These are phyloP conservation scores for Gymnodraco acuticeps DNA, from an alignment of 2,797 vertebrate genomes.

Conservation along the genomic window DNA sequence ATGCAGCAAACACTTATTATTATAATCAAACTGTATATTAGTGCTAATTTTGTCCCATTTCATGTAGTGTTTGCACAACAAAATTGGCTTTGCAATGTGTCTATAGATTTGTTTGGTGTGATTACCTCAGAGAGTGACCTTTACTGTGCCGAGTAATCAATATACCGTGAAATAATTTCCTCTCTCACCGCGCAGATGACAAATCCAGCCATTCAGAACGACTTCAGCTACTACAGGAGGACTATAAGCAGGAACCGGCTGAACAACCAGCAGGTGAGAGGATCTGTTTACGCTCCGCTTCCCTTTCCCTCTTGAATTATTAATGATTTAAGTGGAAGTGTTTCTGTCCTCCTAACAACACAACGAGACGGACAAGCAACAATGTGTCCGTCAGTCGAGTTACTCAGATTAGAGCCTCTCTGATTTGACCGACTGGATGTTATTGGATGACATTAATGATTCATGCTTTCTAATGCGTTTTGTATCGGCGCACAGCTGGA, in stretches of 20 bases:
- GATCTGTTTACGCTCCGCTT: conserved; percentile 1
- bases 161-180: background rate
- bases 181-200: conserved; percentile 86
- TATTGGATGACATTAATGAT: background rate
- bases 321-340: conserved; percentile 25
- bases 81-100: too few relatives aligned
- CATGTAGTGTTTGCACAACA: too few relatives aligned
- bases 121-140: conserved; percentile 23
- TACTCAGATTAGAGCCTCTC: conserved; percentile 5
- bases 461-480: background rate
- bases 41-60: too few relatives aligned
- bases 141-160: conserved; percentile 22
- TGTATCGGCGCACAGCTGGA: conserved; percentile 82
- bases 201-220: conserved; percentile 95
- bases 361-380: conserved; percentile 19
- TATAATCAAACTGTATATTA: too few relatives aligned
- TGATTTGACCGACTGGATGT: background rate
- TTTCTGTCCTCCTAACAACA: conserved; percentile 19
- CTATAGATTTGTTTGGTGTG: background rate
- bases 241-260: conserved; percentile 93
- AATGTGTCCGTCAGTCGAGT: conserved; percentile 4
- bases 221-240: conserved; percentile 95
- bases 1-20: too few relatives aligned
- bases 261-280: conserved; percentile 91
- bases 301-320: conserved; percentile 32